These are phyloP conservation scores for Melanotaenia nigrans DNA, from an alignment of 2,797 vertebrate genomes.

Conservation along the genomic window DNA sequence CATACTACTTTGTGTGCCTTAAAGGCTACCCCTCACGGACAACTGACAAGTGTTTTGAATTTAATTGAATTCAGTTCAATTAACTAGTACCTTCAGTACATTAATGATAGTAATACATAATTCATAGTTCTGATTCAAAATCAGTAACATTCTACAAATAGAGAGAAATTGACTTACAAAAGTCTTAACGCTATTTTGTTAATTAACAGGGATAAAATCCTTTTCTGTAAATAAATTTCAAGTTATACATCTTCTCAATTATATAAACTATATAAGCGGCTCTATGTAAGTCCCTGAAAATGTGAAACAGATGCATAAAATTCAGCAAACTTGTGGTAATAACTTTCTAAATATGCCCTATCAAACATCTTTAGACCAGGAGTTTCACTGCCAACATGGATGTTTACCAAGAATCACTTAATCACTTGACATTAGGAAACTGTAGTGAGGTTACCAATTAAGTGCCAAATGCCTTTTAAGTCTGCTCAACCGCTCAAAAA, in stretches of 20 bases:
- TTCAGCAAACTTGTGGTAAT: constrained; percentile 2
- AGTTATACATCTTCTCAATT: neutral
- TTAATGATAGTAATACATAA: too few relatives aligned
- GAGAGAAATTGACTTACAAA: too few relatives aligned
- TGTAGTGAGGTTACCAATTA: constrained; percentile 69
- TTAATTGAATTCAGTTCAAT: too few relatives aligned
- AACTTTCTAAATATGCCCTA: constrained; percentile 28
- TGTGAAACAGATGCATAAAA: neutral
- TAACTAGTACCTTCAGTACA: too few relatives aligned
- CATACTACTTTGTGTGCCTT: too few relatives aligned
- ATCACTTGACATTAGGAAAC: constrained; percentile 46
- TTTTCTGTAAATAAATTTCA: neutral
- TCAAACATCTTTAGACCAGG: constrained; percentile 37
- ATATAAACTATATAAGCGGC: neutral
- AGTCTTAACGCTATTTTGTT: too few relatives aligned
- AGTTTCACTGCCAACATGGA: constrained; percentile 44
- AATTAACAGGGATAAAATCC: neutral
- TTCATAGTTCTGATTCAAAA: too few relatives aligned
- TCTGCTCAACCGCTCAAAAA: constrained; percentile 51
- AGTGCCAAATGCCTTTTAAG: constrained; percentile 48
- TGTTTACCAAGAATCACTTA: constrained; percentile 60
- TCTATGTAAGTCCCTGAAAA: too few relatives aligned
- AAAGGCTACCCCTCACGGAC: too few relatives aligned
- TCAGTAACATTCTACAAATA: too few relatives aligned
- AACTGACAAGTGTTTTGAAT: too few relatives aligned